Base-by-base conservation (phyloP, 1,140 invertebrate genomes). In the Hyles vespertilio region DNA sequence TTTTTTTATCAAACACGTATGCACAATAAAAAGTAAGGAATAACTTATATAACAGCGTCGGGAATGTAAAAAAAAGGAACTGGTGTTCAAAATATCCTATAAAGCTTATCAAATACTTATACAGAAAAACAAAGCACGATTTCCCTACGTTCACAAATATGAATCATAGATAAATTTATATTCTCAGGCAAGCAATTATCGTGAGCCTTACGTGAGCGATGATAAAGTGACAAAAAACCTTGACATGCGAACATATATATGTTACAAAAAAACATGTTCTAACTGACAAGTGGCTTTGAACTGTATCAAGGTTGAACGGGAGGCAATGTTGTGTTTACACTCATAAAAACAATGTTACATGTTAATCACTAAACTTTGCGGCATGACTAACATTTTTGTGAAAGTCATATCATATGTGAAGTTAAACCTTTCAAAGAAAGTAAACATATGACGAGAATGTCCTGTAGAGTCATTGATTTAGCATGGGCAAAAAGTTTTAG, bases 281-380 rank as follows among this genome's bases (percentile, higher is more conserved):
- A 64, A 72, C 61, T 63, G 53, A 56, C 55, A 40, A 58, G 58
- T 61, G 73, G 65, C 75, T 77, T 75, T 80, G 76, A 82, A 79
- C 79, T 75, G 53, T 67, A 75, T 76, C 77, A 82, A 79, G 75
- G 79, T 63, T 73, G 22, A 70, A 65, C 59, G 55, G 63, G 43
- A 57, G 60, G 49, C 34, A 54, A 22, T 48, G 54, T 11, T 48
- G n/a, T 11, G 22, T 48, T 22, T 12, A n/a, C 44, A 46, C 9
- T 22, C 8, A 48, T 48, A 48, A 40, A 40, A 40, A 40, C 36
- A 5, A 8, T 40, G 8, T 40, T 40, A 40, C 36, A 40, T 48
- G 6, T 12, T 48, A 48, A 7, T 22, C 22, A 22, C 22, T 1
- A 22, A 22, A 22, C 22, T 22, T 22, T 22, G 22, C 22, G 22